A percentile compares a stretch with the other conserved stretches of the same genome.
These are phyloP conservation scores for Asarcornis scutulata DNA, from an alignment of 2,113 vertebrate genomes.

Conservation along the genomic window DNA sequence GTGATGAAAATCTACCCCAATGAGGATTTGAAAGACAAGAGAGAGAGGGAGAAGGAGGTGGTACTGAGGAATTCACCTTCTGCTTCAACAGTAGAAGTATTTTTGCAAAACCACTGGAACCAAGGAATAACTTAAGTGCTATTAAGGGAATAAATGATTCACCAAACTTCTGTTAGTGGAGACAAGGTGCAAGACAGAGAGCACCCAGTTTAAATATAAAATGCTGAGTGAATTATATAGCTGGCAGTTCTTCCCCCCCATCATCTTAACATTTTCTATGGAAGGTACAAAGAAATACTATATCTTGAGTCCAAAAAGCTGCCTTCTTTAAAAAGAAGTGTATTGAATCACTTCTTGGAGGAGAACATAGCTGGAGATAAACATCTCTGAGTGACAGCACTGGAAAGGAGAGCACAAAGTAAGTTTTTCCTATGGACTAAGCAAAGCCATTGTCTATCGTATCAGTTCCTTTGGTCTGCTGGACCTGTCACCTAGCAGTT, in stretches of 20 bases:
- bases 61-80: constrained; percentile 1
- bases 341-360: background rate
- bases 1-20: background rate
- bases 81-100: constrained; percentile 16
- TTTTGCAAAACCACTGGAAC: constrained; percentile 53
- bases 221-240: background rate
- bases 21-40: background rate
- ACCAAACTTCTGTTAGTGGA: background rate
- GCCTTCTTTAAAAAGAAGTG: background rate
- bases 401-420: background rate
- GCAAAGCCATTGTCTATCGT: background rate
- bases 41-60: background rate
- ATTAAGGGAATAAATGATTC: constrained; percentile 34
- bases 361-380: background rate
- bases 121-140: background rate
- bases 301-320: background rate
- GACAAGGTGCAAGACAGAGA: constrained; percentile 33
- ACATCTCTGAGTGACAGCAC: background rate
- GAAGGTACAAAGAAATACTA: background rate
- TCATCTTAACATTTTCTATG: background rate
- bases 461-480: background rate
- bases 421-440: background rate
- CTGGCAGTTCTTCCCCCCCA: background rate
- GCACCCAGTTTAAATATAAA: too few species aligned
- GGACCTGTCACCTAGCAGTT: background rate